Evolutionary conservation across 2,888 invertebrate species (phyloP).

Genomic region (Nomada fabriciana): DNA sequence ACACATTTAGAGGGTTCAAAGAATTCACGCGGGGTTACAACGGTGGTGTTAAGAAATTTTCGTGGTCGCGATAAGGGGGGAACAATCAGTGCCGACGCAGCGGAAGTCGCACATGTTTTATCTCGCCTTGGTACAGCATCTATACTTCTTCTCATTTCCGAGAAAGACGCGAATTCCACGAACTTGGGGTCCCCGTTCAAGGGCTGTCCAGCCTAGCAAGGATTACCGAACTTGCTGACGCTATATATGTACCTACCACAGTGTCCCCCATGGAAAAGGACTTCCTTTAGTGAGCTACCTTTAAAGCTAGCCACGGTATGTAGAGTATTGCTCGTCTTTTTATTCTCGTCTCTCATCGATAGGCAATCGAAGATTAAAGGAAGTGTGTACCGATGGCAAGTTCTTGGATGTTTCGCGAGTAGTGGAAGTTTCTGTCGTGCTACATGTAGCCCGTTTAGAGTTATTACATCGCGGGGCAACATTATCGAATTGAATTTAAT

Average conservation of each 20-base stretch:
- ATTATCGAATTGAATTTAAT: slow-evolving; percentile 35
- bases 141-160: slow-evolving; percentile 47
- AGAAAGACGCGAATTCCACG: slow-evolving; percentile 57
- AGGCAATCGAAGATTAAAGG: slow-evolving; percentile 20
- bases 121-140: slow-evolving; percentile 60
- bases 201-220: slow-evolving; percentile 49
- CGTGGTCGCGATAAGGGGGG: neutral
- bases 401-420: slow-evolving; percentile 15
- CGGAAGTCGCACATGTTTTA: slow-evolving; percentile 65
- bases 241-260: slow-evolving; percentile 26
- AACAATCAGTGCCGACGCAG: slow-evolving; percentile 28
- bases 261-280: slow-evolving; percentile 7
- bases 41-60: neutral
- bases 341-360: neutral
- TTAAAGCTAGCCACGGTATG: neutral
- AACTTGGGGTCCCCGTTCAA: slow-evolving; percentile 53
- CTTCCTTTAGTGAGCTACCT: neutral
- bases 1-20: neutral
- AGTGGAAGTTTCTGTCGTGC: slow-evolving; percentile 5
- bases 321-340: slow-evolving; percentile 1
- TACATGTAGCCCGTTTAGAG: slow-evolving; percentile 21
- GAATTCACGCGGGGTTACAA: neutral
- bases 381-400: neutral
- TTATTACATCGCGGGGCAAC: slow-evolving; percentile 14
- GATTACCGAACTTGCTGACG: slow-evolving; percentile 60